Percentiles rank a stretch among this genome's conserved stretches.
Evolutionary conservation across 2,113 vertebrate species (phyloP).

Genomic region (Lycaon pictus): DNA sequence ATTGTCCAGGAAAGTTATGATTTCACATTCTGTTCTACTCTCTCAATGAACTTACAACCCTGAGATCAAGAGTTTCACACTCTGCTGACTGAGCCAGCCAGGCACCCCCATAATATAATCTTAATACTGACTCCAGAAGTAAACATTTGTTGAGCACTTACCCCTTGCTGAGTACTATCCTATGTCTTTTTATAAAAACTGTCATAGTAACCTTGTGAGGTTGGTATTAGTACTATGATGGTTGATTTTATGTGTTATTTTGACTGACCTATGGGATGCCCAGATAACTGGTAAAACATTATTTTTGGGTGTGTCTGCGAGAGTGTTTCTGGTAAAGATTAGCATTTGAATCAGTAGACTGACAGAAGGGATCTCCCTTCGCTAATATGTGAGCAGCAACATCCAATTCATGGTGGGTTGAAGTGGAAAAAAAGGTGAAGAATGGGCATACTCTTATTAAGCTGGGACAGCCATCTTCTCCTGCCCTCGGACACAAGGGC

Average conservation of each 20-base stretch:
- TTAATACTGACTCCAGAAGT: not conserved
- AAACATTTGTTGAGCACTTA: not conserved
- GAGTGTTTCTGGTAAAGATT: not conserved
- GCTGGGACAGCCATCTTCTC: not conserved
- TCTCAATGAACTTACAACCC: not conserved
- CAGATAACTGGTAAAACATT: not conserved
- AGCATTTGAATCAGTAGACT: not conserved
- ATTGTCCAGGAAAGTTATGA: not conserved
- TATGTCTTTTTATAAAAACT: not conserved
- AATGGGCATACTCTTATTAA: not conserved
- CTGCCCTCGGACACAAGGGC: not conserved
- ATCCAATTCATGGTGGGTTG: not conserved
- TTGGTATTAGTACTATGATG: not conserved
- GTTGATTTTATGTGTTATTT: not conserved
- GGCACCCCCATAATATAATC: not conserved
- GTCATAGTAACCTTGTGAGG: not conserved
- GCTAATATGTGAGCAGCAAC: not conserved
- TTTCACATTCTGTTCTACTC: not conserved
- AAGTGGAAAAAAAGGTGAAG: not conserved
- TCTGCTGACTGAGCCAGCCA: not conserved
- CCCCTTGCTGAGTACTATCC: not conserved
- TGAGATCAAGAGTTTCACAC: not conserved
- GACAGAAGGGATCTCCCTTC: not conserved
- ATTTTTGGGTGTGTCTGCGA: not conserved
- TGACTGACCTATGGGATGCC: not conserved